A percentile compares a stretch with the other conserved stretches of the same genome.
These are phyloP conservation scores for Zaprionus camerounensis DNA, from an alignment of 1,140 invertebrate genomes.

Conservation along the genomic window DNA sequence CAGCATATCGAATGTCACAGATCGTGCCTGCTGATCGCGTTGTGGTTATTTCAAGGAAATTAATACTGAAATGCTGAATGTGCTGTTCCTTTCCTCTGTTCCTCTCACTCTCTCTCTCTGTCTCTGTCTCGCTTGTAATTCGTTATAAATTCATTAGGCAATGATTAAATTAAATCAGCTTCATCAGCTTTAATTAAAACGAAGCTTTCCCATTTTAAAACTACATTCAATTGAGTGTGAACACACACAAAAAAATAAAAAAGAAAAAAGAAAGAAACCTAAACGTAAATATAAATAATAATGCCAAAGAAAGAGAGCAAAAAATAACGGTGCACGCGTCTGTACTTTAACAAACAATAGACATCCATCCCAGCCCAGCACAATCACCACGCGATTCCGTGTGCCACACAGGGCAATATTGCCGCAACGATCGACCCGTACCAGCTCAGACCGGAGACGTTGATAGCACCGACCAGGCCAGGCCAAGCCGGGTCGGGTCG, in stretches of 20 bases:
- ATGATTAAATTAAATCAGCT: conserved; percentile 82
- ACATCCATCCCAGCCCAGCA: conserved; percentile 20
- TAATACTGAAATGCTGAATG: neutral
- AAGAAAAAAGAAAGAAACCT: conserved; percentile 30
- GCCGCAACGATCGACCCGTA: conserved; percentile 24
- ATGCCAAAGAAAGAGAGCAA: conserved; percentile 32
- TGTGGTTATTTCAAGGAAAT: conserved; percentile 11
- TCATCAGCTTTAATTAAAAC: conserved; percentile 79
- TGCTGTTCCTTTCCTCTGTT: neutral
- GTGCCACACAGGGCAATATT: conserved; percentile 40
- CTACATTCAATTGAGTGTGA: conserved; percentile 76
- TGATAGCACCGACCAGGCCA: neutral
- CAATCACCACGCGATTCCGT: conserved; percentile 47
- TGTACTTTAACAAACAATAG: conserved; percentile 66
- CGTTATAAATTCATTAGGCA: conserved; percentile 76
- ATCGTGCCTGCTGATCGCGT: neutral
- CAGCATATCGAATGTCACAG: neutral
- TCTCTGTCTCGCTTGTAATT: conserved; percentile 15
- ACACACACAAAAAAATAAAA: conserved; percentile 33
- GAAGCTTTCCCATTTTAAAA: conserved; percentile 76
- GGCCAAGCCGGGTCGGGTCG: neutral
- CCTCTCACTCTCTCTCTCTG: neutral
- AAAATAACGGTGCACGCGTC: conserved; percentile 58
- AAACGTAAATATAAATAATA: conserved; percentile 34
- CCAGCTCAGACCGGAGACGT: neutral